These are phyloP conservation scores for Proctacanthus coquilletti DNA, from an alignment of 1,140 invertebrate species.

Conservation along the genomic window DNA sequence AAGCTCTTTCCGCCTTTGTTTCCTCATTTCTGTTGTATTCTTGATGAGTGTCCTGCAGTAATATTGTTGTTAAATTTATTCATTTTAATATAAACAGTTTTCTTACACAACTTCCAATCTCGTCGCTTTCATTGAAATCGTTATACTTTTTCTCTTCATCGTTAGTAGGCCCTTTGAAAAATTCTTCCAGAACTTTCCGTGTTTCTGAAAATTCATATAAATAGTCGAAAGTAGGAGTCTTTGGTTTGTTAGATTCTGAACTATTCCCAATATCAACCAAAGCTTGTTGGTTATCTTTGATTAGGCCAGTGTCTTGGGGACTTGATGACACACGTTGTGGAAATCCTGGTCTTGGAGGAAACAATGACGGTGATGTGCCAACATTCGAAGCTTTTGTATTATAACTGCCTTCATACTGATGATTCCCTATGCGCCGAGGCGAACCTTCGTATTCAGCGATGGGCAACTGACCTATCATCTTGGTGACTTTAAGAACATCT, in stretches of 20 bases:
- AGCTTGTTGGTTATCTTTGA: constrained; percentile 5
- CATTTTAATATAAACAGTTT: neutral
- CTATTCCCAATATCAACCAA: too few species aligned
- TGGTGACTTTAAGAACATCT: constrained; percentile 46
- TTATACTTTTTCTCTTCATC: constrained; percentile 37
- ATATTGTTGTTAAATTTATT: too few species aligned
- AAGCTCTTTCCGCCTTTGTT: constrained; percentile 20
- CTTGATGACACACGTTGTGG: constrained; percentile 36
- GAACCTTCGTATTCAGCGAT: constrained; percentile 72
- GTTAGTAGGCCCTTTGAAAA: constrained; percentile 62
- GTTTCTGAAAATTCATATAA: constrained; percentile 84
- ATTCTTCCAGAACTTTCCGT: constrained; percentile 77
- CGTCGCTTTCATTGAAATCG: constrained; percentile 25
- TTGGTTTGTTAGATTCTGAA: constrained; percentile 30
- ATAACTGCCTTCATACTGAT: constrained; percentile 5
- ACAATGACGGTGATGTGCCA: neutral
- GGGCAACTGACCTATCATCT: constrained; percentile 60
- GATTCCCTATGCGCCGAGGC: constrained; percentile 62
- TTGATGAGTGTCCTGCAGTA: constrained; percentile 12
- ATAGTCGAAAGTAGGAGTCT: constrained; percentile 59
- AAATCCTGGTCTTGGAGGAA: constrained; percentile 42
- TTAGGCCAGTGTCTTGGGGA: constrained; percentile 2
- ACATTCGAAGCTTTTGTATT: neutral
- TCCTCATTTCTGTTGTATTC: constrained; percentile 13
- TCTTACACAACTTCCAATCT: constrained; percentile 19